Conservation (phyloP, 1,140 invertebrate genomes). For the Atopsyche davidsoni region DNA sequence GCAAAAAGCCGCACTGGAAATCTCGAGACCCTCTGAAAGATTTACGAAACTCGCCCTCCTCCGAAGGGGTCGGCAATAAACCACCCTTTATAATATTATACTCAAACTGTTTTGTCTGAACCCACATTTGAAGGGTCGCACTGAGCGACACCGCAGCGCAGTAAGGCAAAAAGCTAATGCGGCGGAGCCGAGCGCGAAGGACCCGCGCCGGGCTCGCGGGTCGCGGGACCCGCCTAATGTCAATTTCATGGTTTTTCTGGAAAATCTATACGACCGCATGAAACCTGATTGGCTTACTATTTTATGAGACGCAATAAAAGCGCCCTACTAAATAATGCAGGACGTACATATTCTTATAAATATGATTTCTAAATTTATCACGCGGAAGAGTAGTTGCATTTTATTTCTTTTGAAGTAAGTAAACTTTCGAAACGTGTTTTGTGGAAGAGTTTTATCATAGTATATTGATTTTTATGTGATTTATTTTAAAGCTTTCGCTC, state of each 20-base stretch:
- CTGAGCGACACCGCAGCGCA: constrained; percentile 11
- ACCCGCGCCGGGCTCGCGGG: not conserved
- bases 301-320: too few relatives aligned
- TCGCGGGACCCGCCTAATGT: constrained; percentile 25
- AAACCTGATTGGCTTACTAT: too few relatives aligned
- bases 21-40: not conserved
- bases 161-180: constrained; percentile 19
- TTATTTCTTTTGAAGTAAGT: too few relatives aligned
- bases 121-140: constrained; percentile 8
- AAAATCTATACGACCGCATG: constrained; percentile 11
- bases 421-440: too few relatives aligned
- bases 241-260: constrained; percentile 26
- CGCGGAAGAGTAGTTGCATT: too few relatives aligned
- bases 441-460: too few relatives aligned
- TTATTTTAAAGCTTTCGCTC: too few relatives aligned
- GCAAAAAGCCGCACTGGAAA: not conserved
- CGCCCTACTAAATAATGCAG: too few relatives aligned
- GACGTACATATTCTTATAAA: too few relatives aligned
- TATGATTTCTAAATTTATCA: too few relatives aligned
- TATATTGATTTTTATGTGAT: too few relatives aligned
- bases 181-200: constrained; percentile 1
- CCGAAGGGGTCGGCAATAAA: constrained; percentile 1
- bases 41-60: not conserved
- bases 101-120: constrained; percentile 18
- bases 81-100: constrained; percentile 7